Evolutionary conservation across 1,140 invertebrate species (phyloP), one percentile per base, ranked within the genome.

Genomic region (Neodiprion fabricii): DNA sequence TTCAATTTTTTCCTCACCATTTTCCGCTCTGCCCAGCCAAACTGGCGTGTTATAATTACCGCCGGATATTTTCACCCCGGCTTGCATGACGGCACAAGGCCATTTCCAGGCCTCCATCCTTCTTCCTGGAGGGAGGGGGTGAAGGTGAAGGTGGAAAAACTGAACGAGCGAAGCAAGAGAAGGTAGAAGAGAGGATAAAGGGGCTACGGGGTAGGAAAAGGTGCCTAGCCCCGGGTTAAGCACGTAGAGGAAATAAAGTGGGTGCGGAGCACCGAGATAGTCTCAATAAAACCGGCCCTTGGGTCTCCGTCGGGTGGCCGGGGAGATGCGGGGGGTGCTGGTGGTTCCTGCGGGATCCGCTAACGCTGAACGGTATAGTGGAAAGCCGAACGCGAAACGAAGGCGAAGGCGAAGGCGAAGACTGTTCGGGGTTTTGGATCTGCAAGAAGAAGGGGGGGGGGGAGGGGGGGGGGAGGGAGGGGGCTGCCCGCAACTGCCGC

Each of bases 251-350:
- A 73, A 79, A 81, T 81, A 79, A 81, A 81, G 70, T 21, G 21
- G 40, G 70, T 48, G 70, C 21, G 70, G 69, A 50, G 74, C 53
- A 61, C 53, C 48, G 72, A 75, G 74, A 76, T 67, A 73, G 48
- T 66, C 50, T 74, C 75, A 82, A 83, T 83, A 83, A 83, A 83
- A 83, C 72, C 74, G 72, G 68, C 74, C 76, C 71, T 75, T 78
- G 72, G 77, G 76, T 72, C n/a, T 75, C 74, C 70, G 9, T 53
- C 77, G 53, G 53, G 17, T 0, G 17, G 17, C 17, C 17, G 17
- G 17, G 17, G 53, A 5, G 53, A 5, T 2, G 53, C 1, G 28
- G 28, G 28, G 28, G 28, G 28, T 2, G 5, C 1, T 5, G 5
- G 28, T 2, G 53, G 53, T 61, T 17, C n/a, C 53, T 17, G 9